Percentiles rank a stretch among this genome's conserved stretches.
phyloP scores from a whole-genome alignment of 2,797 vertebrate genomes.

The Yasuhikotakia modesta region DNA sequence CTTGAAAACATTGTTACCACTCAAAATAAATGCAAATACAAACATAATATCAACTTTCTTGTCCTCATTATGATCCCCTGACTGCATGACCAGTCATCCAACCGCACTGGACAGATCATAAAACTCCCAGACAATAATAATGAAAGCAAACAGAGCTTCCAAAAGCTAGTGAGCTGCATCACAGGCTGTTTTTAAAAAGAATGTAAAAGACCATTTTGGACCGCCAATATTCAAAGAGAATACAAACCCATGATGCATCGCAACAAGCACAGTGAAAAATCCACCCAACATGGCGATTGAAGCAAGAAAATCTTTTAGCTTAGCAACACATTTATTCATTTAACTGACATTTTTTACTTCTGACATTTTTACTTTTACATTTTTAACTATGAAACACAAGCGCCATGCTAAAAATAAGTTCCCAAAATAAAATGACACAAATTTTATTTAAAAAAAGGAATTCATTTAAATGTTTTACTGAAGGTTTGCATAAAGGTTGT shows the following conservation, averaged over 20 bases:
- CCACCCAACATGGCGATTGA: not conserved
- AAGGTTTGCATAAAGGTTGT: too few species aligned
- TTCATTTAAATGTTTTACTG: too few species aligned
- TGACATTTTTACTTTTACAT: too few species aligned
- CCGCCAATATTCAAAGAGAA: not conserved
- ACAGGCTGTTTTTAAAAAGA: too few species aligned
- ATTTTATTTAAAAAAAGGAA: too few species aligned
- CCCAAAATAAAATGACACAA: not conserved
- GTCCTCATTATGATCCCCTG: not conserved
- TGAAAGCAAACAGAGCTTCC: not conserved
- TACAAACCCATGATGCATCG: not conserved
- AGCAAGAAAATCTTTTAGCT: not conserved
- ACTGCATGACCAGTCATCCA: not conserved
- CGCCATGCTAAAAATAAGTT: too few species aligned
- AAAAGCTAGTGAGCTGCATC: not conserved
- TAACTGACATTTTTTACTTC: too few species aligned
- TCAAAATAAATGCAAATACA: slow-evolving; percentile 58
- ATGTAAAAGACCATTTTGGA: too few species aligned
- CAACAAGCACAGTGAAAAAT: slow-evolving; percentile 38
- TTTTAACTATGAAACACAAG: too few species aligned
- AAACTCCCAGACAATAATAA: not conserved
- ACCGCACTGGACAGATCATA: not conserved
- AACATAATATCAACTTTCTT: slow-evolving; percentile 44
- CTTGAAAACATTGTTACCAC: slow-evolving; percentile 62
- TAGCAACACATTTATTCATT: not conserved